Base-by-base conservation (phyloP, 1,140 invertebrate genomes). In the Pseudomyrmex sp. region DNA sequence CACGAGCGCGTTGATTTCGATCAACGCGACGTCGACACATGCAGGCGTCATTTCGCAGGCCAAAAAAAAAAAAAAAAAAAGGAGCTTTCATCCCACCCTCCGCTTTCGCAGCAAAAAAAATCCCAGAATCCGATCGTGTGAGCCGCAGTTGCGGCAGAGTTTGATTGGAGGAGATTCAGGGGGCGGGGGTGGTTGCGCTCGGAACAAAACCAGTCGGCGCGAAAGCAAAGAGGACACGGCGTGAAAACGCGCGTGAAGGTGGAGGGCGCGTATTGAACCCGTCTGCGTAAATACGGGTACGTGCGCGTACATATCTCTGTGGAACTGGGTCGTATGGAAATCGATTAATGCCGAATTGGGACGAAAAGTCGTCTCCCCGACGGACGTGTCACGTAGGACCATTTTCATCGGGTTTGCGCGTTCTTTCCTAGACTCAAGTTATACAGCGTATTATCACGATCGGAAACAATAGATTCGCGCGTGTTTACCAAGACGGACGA, bases 321-420 rank as follows among this genome's bases (percentile, higher is more conserved):
- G 50, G 68, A 44, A 74, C 20, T 59, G 13, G 58, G 35, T 61
- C 35, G 72, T 15, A 58, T 46, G 54, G 58, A 79, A 88, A 88
- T 88, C 87, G 83, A 88, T 88, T 85, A 88, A 70, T 23, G 76
- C 63, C 73, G 52, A 88, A 88, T 88, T 88, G 80, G 87, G 83
- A 73, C 83, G 83, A 85, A 85, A 82, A 88, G 86, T 88, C 83
- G 87, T 79, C 70, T 88, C 61, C 65, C 70, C 82, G 54, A 68
- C 26, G 65, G 83, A 82, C 63, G 77, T 77, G 54, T 84, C 83
- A 74, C 61, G 82, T 84, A 82, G 52, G 20, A 20, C 56, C 56
- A 59, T 82, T 61, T 76, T 48, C 48, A 58, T 48, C 35, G 35
- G 12, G 20, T 7, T 7, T 26, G 26, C 20, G 1, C 48, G 13